phyloP scores from a whole-genome alignment of 2,797 vertebrate genomes.

The Botia almorhae region DNA sequence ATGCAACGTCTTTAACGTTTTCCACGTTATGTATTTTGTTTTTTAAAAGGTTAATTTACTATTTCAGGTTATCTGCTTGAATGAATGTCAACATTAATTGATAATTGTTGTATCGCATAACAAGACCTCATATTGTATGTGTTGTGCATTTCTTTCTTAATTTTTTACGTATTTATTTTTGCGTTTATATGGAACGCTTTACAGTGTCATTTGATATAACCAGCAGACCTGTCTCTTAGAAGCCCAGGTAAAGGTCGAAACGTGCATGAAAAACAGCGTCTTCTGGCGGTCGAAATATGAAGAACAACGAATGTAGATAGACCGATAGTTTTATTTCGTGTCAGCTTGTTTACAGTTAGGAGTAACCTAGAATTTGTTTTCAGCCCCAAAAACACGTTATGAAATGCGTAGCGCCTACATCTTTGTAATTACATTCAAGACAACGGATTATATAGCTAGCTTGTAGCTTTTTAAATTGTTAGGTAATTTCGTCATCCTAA shows the following conservation, averaged over 20 bases:
- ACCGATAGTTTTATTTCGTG: not conserved
- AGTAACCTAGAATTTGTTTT: not conserved
- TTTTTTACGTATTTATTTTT: not conserved
- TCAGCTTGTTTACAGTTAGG: not conserved
- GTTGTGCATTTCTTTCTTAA: not conserved
- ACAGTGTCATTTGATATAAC: not conserved
- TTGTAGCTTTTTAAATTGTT: not conserved
- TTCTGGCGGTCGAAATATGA: conserved; percentile 67
- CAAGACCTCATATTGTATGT: too few relatives aligned
- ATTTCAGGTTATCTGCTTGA: too few relatives aligned
- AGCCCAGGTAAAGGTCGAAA: not conserved
- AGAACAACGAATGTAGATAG: not conserved
- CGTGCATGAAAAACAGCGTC: conserved; percentile 72
- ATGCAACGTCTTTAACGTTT: too few relatives aligned
- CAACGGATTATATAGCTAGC: not conserved
- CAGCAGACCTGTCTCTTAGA: not conserved
- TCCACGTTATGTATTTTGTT: too few relatives aligned
- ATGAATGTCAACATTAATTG: too few relatives aligned
- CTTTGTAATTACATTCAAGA: not conserved
- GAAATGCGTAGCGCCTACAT: not conserved
- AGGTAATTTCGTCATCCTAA: not conserved
- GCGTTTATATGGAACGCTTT: not conserved
- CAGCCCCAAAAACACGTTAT: not conserved
- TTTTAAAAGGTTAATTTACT: too few relatives aligned
- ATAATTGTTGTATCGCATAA: too few relatives aligned